Conservation (phyloP, 30 jellyfish, hydroid and myxozoan species). For the Chironex yamaguchii region DNA sequence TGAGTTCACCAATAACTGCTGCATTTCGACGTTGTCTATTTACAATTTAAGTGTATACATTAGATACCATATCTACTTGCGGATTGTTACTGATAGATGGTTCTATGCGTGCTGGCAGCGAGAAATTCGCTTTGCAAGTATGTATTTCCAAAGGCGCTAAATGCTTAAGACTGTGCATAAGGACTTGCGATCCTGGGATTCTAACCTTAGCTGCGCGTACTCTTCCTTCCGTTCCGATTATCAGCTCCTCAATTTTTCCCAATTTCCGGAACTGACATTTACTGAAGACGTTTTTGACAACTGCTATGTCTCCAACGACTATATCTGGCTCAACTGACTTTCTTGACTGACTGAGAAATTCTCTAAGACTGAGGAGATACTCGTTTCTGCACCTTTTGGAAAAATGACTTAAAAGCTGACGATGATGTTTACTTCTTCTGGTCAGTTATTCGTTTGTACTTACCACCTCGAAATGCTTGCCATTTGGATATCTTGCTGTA, state of each 20-base stretch:
- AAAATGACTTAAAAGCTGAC: slow-evolving; percentile 6
- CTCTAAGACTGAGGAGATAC: slow-evolving; percentile 28
- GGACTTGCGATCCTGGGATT: slow-evolving; percentile 1
- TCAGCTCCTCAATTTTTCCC: slow-evolving; percentile 5
- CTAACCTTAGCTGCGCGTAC: slow-evolving; percentile 50
- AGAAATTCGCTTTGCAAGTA: no score
- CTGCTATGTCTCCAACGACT: slow-evolving; percentile 1
- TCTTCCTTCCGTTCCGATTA: slow-evolving; percentile 50
- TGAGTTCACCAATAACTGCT: not conserved
- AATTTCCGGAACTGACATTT: slow-evolving; percentile 48
- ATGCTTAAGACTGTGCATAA: not conserved
- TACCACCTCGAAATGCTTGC: slow-evolving; percentile 17
- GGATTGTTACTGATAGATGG: no score
- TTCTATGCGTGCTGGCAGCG: no score
- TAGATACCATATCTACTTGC: no score
- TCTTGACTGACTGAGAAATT: not conserved
- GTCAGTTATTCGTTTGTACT: slow-evolving; percentile 43
- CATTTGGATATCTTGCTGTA: not conserved
- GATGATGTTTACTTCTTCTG: slow-evolving; percentile 13
- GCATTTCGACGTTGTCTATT: not conserved
- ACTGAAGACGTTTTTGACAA: slow-evolving; percentile 21
- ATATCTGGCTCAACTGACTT: slow-evolving; percentile 1
- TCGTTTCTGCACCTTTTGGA: slow-evolving; percentile 49
- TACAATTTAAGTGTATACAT: no score
- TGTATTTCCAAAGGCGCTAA: slow-evolving; percentile 46